Base-by-base conservation (phyloP, 1,140 invertebrate genomes). In the Parasteatoda tepidariorum region DNA sequence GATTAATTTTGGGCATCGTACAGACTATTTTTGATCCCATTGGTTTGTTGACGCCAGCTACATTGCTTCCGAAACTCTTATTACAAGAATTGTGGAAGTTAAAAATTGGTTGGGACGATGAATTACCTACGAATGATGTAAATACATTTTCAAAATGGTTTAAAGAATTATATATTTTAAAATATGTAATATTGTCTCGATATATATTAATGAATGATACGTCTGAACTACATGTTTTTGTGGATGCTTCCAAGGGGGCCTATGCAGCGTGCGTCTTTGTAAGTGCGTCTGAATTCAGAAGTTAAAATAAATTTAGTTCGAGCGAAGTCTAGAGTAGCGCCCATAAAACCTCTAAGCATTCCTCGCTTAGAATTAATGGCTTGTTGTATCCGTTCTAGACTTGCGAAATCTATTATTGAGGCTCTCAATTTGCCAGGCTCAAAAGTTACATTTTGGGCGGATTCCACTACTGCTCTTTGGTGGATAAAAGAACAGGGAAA, bases 291-390 rank as follows among this genome's bases (percentile, higher is more conserved):
- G 34, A n/a, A 76, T 13, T 62, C 34, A 24, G 70, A 30, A 71
- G 41, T 67, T 71, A 83, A 38, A 74, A 82, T 33, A 79, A 71
- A 18, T 24, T 18, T 71, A 55, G 22, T 70, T 55, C 2, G 70
- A 86, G 62, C 55, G 68, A 57, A 54, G 33, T 61, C 59, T 82
- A 66, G 85, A 85, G 30, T 62, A 5, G 28, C 33, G 9, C 62
- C 31, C 22, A 28, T 24, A n/a, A 73, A 54, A 38, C 33, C 6
- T 31, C 9, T 28, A 4, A 59, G 2, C n/a, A 84, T 57, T 6
- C 30, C 70, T 22, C 24, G 33, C 15, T 1, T 61, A 57, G 66
- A 83, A 41, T 33, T 84, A 54, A 38, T 70, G 41, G 67, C 34
- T 9, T 18, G 18, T 31, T 41, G 31, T n/a, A 71, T 73, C 5